phyloP scores from a whole-genome alignment of 2,888 invertebrate genomes.

The Morpho helenor region DNA sequence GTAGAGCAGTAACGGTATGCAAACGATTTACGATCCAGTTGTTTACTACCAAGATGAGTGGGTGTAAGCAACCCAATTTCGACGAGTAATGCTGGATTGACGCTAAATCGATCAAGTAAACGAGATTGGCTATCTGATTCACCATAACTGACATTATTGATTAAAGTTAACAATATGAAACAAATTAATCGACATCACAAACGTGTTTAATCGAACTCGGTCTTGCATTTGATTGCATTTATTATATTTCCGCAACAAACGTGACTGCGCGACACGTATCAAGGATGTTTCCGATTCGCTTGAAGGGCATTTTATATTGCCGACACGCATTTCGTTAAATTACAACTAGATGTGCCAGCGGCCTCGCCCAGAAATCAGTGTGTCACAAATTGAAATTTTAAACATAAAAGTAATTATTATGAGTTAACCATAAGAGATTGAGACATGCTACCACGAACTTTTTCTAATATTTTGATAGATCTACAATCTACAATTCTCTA shows the following conservation, averaged over 20 bases:
- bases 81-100: neutral
- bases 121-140: conserved; percentile 3
- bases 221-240: neutral
- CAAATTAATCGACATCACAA: neutral
- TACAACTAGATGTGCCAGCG: no score
- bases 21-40: neutral
- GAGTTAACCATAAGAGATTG: no score
- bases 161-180: neutral
- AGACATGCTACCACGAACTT: no score
- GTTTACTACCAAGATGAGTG: neutral
- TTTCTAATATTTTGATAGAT: no score
- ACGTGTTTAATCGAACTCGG: neutral
- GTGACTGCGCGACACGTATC: conserved; percentile 13
- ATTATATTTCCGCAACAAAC: conserved; percentile 10
- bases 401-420: no score
- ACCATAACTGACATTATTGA: neutral
- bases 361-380: no score
- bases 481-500: no score
- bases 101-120: conserved; percentile 5
- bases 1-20: neutral
- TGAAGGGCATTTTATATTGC: conserved; percentile 9
- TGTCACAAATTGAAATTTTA: no score
- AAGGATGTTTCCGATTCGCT: conserved; percentile 16
- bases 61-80: conserved; percentile 9
- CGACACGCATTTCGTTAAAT: no score